phyloP scores from a whole-genome alignment of 1,140 invertebrate species.

The Myzus persicae region DNA sequence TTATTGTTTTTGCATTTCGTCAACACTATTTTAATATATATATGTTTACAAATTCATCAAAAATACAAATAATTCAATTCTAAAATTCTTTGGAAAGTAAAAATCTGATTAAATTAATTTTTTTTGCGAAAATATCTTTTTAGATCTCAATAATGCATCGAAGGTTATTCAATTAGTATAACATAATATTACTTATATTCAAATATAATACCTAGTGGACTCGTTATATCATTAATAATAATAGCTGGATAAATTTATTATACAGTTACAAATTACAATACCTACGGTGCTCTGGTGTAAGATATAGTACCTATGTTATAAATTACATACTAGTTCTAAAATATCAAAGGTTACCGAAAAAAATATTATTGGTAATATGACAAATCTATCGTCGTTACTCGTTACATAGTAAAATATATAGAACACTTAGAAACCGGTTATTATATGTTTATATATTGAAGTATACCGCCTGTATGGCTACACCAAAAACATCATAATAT shows the following conservation, averaged over 20 bases:
- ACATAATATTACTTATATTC: neutral
- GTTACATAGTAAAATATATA: conserved; percentile 11
- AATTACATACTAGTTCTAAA: neutral
- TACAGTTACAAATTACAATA: neutral
- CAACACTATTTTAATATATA: neutral
- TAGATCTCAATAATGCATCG: neutral
- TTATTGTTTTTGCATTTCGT: neutral
- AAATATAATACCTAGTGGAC: too few relatives aligned
- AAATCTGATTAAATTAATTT: too few relatives aligned
- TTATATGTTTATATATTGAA: neutral
- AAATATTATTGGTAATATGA: conserved; percentile 6
- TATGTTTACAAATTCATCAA: neutral
- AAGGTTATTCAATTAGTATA: neutral
- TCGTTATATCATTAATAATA: neutral
- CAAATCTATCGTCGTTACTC: neutral
- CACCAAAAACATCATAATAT: neutral
- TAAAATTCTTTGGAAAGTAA: neutral
- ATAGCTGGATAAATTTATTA: neutral
- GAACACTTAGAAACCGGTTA: conserved; percentile 1
- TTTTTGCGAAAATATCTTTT: neutral
- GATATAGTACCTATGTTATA: neutral
- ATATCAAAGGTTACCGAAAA: neutral
- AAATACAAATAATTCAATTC: neutral
- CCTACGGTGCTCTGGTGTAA: neutral
- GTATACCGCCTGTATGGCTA: neutral